Evolutionary conservation across 2,888 invertebrate genomes (phyloP).

Genomic region (Saturnia pavonia): DNA sequence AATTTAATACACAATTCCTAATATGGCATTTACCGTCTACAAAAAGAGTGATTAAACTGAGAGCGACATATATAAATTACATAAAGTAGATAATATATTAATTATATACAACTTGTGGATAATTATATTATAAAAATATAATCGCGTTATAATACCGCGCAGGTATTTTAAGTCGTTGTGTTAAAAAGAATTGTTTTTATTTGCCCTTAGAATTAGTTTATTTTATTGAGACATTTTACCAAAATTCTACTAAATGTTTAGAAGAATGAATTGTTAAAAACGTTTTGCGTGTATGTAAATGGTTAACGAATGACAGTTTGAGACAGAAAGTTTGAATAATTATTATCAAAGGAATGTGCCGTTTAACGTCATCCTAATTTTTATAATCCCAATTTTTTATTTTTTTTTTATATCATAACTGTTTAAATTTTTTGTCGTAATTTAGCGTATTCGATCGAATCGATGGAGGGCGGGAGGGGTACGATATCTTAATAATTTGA

Average conservation of each 20-base stretch:
- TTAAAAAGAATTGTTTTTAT: background rate
- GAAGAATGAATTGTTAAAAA: background rate
- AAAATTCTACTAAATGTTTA: background rate
- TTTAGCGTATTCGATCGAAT: too few relatives aligned
- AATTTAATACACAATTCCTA: constrained; percentile 73
- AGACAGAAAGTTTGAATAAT: background rate
- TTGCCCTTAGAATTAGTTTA: background rate
- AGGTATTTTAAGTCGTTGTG: background rate
- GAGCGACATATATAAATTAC: constrained; percentile 68
- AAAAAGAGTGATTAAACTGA: constrained; percentile 72
- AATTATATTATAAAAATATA: constrained; percentile 36
- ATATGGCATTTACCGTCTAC: constrained; percentile 80
- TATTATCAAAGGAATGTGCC: background rate
- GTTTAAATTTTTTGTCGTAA: too few relatives aligned
- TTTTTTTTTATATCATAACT: too few relatives aligned
- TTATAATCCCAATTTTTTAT: background rate
- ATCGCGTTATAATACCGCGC: constrained; percentile 7
- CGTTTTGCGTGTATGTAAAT: background rate
- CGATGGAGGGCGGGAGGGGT: too few relatives aligned
- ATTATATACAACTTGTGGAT: constrained; percentile 65
- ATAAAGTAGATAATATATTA: constrained; percentile 63
- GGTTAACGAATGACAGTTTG: background rate
- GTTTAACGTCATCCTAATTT: background rate
- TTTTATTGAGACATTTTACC: background rate
- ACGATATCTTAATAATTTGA: too few relatives aligned